These are phyloP conservation scores for Sesamia nonagrioides DNA, from an alignment of 1,140 invertebrate genomes.

Conservation along the genomic window DNA sequence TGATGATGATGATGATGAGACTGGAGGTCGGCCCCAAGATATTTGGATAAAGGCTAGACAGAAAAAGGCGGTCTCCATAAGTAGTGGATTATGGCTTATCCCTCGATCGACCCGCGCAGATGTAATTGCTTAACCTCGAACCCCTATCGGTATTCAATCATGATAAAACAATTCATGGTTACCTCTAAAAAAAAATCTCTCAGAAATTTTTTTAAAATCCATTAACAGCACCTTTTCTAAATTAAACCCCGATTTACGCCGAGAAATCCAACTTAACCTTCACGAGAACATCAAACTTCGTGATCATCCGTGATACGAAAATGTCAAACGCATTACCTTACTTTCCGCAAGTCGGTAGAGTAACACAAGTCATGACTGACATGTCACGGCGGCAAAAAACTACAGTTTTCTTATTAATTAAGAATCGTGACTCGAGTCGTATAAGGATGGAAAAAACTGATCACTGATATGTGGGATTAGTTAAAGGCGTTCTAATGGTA, in stretches of 20 bases:
- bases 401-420: conserved; percentile 41
- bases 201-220: not conserved
- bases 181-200: too few relatives aligned
- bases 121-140: too few relatives aligned
- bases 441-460: not conserved
- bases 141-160: too few relatives aligned
- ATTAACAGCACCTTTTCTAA: not conserved
- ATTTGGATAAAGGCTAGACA: too few relatives aligned
- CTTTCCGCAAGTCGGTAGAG: conserved; percentile 46
- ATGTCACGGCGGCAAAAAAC: conserved; percentile 44
- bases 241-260: not conserved
- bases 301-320: conserved; percentile 47
- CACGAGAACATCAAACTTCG: conserved; percentile 22
- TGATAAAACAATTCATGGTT: too few relatives aligned
- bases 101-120: too few relatives aligned
- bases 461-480: not conserved
- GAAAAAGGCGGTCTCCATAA: too few relatives aligned
- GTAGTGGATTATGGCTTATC: too few relatives aligned
- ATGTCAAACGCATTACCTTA: conserved; percentile 68
- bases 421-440: conserved; percentile 27
- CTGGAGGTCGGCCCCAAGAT: too few relatives aligned
- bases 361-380: conserved; percentile 34
- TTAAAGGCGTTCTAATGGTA: not conserved
- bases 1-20: too few relatives aligned
- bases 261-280: not conserved